These are phyloP conservation scores for Paralinhomoeus sp. DNA, from an alignment of 2,888 invertebrate genomes.

Conservation along the genomic window DNA sequence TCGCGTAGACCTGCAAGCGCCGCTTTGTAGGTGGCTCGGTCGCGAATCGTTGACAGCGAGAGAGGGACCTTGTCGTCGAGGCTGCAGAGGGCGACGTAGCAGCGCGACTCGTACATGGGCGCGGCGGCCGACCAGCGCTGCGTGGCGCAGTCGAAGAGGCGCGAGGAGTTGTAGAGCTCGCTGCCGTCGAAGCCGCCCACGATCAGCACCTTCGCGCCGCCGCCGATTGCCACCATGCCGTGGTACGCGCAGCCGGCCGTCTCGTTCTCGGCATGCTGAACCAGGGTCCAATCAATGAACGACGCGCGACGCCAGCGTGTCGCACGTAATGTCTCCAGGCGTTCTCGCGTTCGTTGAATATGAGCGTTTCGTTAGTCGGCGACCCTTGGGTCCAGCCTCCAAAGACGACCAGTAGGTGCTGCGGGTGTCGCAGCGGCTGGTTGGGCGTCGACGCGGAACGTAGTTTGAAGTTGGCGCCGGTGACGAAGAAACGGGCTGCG, in stretches of 20 bases:
- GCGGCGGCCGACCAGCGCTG: constrained; percentile 1
- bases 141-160: constrained; percentile 1
- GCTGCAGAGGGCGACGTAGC: constrained; percentile 62
- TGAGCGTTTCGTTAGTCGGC: constrained; percentile 50
- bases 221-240: constrained; percentile 34
- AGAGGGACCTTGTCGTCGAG: constrained; percentile 46
- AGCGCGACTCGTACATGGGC: constrained; percentile 30
- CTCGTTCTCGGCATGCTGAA: constrained; percentile 42
- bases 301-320: no score
- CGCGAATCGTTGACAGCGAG: not conserved
- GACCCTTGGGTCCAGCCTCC: constrained; percentile 47
- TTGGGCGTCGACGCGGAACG: no score
- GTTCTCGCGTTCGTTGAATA: no score
- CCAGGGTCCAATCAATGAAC: not conserved
- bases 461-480: no score
- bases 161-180: constrained; percentile 25
- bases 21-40: constrained; percentile 32
- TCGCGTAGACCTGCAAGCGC: constrained; percentile 26
- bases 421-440: no score
- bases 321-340: no score
- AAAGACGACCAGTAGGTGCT: no score
- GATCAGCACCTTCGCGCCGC: constrained; percentile 26
- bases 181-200: constrained; percentile 32
- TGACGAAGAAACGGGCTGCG: no score
- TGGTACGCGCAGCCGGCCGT: constrained; percentile 50